A percentile compares a stretch with the other conserved stretches of the same genome.
Conservation (phyloP, 2,888 invertebrate genomes). For the Andrena praecox region DNA sequence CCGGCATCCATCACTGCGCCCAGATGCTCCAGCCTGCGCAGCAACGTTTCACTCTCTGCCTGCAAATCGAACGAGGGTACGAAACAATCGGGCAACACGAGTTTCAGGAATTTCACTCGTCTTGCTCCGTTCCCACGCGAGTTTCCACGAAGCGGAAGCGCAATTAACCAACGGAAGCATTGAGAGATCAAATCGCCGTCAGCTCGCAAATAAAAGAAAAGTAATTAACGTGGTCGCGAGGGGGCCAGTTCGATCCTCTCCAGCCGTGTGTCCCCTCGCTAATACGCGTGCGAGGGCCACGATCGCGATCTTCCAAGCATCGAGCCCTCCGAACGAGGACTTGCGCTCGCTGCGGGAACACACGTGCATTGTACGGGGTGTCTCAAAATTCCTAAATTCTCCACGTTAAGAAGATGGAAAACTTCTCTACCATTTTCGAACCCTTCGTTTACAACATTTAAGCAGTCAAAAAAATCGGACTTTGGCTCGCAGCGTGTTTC, state of each 20-base stretch:
- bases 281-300: slow-evolving; percentile 26
- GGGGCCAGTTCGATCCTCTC: slow-evolving; percentile 15
- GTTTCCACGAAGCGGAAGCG: slow-evolving; percentile 28
- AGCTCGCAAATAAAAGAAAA: slow-evolving; percentile 39
- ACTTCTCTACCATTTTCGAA: too few species aligned
- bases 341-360: slow-evolving; percentile 29
- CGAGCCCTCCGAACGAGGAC: slow-evolving; percentile 26
- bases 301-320: slow-evolving; percentile 61
- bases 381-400: too few species aligned
- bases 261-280: slow-evolving; percentile 7
- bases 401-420: too few species aligned
- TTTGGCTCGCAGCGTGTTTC: too few species aligned
- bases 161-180: slow-evolving; percentile 35
- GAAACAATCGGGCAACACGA: slow-evolving; percentile 28
- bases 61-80: slow-evolving; percentile 40
- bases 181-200: slow-evolving; percentile 47
- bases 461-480: too few species aligned
- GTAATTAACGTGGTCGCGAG: slow-evolving; percentile 50
- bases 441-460: too few species aligned
- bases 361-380: slow-evolving; percentile 19
- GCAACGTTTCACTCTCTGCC: slow-evolving; percentile 29
- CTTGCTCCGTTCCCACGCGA: slow-evolving; percentile 16
- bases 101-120: slow-evolving; percentile 23
- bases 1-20: neutral
- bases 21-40: neutral